Percentiles rank a stretch among this genome's conserved stretches.
Evolutionary conservation across 2,113 vertebrate species (phyloP).

Genomic region (Pterocles orientalis): DNA sequence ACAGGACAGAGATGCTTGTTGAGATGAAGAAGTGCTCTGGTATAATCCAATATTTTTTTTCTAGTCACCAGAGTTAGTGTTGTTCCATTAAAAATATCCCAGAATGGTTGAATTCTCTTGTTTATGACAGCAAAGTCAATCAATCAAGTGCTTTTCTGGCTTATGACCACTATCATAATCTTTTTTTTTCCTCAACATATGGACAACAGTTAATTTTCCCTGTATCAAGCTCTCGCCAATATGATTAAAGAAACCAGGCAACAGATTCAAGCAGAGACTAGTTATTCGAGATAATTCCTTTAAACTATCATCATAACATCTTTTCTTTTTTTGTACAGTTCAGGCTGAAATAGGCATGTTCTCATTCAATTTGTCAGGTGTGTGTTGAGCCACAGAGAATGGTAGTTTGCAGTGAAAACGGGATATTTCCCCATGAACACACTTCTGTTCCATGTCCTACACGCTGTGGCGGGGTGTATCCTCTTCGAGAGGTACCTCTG

Average conservation of each 20-base stretch:
- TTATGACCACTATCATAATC: not conserved
- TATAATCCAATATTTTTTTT: not conserved
- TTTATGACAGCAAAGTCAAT: not conserved
- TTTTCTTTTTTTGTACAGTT: not conserved
- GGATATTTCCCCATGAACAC: not conserved
- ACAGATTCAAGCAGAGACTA: not conserved
- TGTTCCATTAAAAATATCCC: not conserved
- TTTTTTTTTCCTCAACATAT: not conserved
- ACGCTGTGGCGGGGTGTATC: constrained; percentile 65
- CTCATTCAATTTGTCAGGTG: not conserved
- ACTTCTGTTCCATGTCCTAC: not conserved
- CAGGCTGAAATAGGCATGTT: not conserved
- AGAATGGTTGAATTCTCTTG: not conserved
- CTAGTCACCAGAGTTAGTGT: not conserved
- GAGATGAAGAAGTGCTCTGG: not conserved
- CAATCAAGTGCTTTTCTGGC: not conserved
- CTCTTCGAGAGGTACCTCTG: constrained; percentile 86
- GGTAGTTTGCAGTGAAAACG: not conserved
- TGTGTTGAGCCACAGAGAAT: not conserved
- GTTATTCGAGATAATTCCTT: not conserved
- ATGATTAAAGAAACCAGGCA: not conserved
- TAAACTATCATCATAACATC: not conserved
- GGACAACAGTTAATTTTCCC: not conserved
- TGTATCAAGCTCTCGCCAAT: not conserved
- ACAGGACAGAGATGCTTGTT: not conserved